Evolutionary conservation across 2,888 invertebrate genomes (phyloP).

Genomic region (Hetaerina titia): DNA sequence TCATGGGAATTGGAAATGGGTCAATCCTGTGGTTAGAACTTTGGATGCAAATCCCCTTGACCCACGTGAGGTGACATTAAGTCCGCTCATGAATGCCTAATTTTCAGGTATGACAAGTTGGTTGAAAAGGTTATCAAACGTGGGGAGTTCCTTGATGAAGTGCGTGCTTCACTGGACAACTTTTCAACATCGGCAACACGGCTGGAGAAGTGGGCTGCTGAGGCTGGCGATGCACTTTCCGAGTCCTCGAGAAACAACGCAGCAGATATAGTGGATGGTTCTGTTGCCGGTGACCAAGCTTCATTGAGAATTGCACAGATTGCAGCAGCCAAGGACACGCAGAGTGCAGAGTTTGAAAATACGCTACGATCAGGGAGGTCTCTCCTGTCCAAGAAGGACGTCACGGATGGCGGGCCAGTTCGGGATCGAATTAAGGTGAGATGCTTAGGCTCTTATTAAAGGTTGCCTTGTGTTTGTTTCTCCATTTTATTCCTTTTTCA

Average conservation of each 20-base stretch:
- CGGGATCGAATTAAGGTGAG: constrained; percentile 89
- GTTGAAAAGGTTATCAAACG: constrained; percentile 88
- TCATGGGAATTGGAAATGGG: too few species aligned
- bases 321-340: constrained; percentile 80
- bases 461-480: too few species aligned
- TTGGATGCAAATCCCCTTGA: too few species aligned
- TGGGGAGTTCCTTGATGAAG: constrained; percentile 90
- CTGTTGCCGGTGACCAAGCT: constrained; percentile 83
- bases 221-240: constrained; percentile 87
- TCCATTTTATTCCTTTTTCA: too few species aligned
- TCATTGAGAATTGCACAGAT: constrained; percentile 76
- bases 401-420: constrained; percentile 90
- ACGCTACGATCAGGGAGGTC: constrained; percentile 90
- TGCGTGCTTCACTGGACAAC: constrained; percentile 83
- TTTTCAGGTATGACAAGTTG: constrained; percentile 89
- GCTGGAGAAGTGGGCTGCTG: constrained; percentile 86
- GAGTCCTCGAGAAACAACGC: constrained; percentile 81
- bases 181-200: constrained; percentile 84
- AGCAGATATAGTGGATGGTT: constrained; percentile 71
- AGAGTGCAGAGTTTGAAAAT: constrained; percentile 86
- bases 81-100: not conserved
- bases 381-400: constrained; percentile 90
- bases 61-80: not conserved
- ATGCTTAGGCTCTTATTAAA: not conserved
- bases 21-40: too few species aligned